Percentiles rank a stretch among this genome's conserved stretches.
Conservation (phyloP, 2,113 vertebrate species). For the Amphiprion ocellaris region DNA sequence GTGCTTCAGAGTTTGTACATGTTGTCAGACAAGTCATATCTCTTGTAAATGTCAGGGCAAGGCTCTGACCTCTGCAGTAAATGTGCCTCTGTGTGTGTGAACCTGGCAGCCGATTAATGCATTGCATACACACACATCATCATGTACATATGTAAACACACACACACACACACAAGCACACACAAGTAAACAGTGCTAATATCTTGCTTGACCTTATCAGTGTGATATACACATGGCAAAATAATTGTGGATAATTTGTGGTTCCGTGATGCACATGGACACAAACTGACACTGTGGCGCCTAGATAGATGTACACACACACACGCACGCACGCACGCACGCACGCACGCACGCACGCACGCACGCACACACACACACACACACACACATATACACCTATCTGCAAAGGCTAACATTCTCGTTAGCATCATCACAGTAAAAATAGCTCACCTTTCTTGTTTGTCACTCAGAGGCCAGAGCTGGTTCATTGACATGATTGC, state of each 20-base stretch:
- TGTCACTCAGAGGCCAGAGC: constrained; percentile 60
- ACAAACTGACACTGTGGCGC: constrained; percentile 44
- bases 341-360: not conserved
- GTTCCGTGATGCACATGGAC: constrained; percentile 15
- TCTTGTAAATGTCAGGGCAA: constrained; percentile 48
- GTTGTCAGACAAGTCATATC: constrained; percentile 30
- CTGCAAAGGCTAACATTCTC: constrained; percentile 22
- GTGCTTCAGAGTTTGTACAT: constrained; percentile 1
- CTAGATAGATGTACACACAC: too few relatives aligned
- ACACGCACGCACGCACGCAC: not conserved
- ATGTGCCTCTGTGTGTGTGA: not conserved
- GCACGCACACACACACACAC: not conserved
- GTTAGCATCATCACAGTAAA: constrained; percentile 60
- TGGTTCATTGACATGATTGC: constrained; percentile 63
- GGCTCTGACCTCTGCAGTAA: constrained; percentile 50
- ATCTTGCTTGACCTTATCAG: constrained; percentile 71
- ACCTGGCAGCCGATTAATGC: constrained; percentile 23
- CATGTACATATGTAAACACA: not conserved
- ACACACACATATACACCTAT: constrained; percentile 7
- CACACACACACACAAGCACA: not conserved
- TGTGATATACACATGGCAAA: constrained; percentile 50
- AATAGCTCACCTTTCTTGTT: constrained; percentile 67
- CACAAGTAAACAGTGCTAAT: constrained; percentile 31
- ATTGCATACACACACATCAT: constrained; percentile 9
- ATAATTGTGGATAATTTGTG: constrained; percentile 63